Conservation (phyloP, 2,888 invertebrate genomes). For the Nomada goodeniana region DNA sequence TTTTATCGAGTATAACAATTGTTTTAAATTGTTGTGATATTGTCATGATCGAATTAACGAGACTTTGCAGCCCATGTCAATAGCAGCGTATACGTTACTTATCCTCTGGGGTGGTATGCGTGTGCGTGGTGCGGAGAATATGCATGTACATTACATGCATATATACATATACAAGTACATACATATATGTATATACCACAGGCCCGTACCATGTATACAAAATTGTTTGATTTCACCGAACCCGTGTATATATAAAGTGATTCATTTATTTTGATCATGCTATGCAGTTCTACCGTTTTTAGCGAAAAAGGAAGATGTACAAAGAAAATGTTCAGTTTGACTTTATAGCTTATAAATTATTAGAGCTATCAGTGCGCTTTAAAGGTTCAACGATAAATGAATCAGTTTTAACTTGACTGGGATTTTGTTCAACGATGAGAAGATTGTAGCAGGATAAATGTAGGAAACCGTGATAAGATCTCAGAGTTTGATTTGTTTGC, state of each 20-base stretch:
- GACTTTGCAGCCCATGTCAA: conserved; percentile 29
- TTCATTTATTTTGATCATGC: conserved; percentile 24
- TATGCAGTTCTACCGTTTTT: no score
- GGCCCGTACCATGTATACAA: conserved; percentile 28
- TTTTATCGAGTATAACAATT: conserved; percentile 4
- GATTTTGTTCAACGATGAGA: neutral
- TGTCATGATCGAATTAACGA: conserved; percentile 36
- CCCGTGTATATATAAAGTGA: conserved; percentile 15
- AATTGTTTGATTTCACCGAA: conserved; percentile 51
- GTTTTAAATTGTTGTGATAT: neutral
- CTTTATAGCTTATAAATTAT: neutral
- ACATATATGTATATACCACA: conserved; percentile 41
- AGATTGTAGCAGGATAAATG: neutral
- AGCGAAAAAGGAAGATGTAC: neutral
- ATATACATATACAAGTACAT: conserved; percentile 3
- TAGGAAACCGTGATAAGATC: neutral
- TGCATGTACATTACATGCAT: neutral
- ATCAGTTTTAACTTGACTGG: neutral
- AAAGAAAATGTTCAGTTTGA: conserved; percentile 13
- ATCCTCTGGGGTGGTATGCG: neutral
- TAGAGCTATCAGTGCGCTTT: neutral
- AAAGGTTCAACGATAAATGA: neutral
- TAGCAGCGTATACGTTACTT: conserved; percentile 38
- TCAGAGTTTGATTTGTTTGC: neutral
- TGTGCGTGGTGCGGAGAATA: neutral